Evolutionary conservation across 1,140 invertebrate genomes (phyloP), one percentile per base, ranked within the genome.

Genomic region (Rhyzopertha dominica): DNA sequence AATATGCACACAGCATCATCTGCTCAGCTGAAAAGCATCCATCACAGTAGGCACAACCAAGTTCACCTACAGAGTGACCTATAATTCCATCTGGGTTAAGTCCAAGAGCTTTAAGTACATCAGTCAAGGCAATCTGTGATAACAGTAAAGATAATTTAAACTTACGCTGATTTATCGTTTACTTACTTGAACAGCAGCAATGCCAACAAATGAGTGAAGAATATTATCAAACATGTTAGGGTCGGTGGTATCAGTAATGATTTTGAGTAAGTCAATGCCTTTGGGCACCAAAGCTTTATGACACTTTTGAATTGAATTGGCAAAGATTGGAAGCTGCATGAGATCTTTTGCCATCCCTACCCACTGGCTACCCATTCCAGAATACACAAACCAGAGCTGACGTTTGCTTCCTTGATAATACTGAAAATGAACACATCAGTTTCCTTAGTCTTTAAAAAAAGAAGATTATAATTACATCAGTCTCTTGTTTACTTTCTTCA

Each of bases 1-100:
- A 91, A 67, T 93, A 95, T 8, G 90, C 82, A 14, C 84, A 75
- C 8, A 90, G 58, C 37, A 94, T 80, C 68, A 87, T 87, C 70
- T 95, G 81, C 61, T 92, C 85, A 2, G 80, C 76, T 5, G 87
- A 89, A 42, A 93, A 74, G 43, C 82, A 84, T 1, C 85, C 87
- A 69, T 94, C 90, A 25, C 87, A 87, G 72, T 95, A 95, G 12
- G 82, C 86, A 69, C 90, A 94, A 2, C 86, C 89, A n/a, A 90
- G 63, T 68, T 90, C 87, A 16, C 87, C 87, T 1, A 87, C 86
- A n/a, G 89, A 92, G 63, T 94, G 90, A 3, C 80, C 90, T 59
- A 95, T 80, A 32, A 94, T 85, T 24, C 83, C 86, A 68, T 94
- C 87, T 3, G 82, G 80, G 45, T 82, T 75, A 12, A 95, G 74